Conservation (phyloP, 1,140 invertebrate genomes). For the Nomia melanderi region DNA sequence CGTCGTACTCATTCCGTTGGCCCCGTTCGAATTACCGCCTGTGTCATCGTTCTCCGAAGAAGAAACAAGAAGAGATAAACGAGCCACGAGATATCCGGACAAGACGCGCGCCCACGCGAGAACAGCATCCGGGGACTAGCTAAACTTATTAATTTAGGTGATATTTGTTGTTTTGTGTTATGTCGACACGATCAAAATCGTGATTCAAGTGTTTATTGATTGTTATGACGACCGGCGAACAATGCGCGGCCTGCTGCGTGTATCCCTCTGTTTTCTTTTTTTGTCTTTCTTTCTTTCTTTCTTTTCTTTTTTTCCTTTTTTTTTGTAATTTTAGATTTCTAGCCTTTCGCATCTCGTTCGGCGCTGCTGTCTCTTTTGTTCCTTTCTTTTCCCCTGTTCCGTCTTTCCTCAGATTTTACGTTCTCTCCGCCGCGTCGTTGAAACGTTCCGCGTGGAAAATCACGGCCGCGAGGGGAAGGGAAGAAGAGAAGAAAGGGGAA, state of each 20-base stretch:
- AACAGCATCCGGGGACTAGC: constrained; percentile 48
- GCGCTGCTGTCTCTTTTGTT: constrained; percentile 12
- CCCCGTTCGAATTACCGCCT: constrained; percentile 2
- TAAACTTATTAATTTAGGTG: constrained; percentile 74
- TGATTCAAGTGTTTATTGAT: constrained; percentile 70
- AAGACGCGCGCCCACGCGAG: too few species aligned
- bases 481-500: constrained; percentile 31
- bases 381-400: constrained; percentile 6
- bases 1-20: constrained; percentile 10
- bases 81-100: background rate
- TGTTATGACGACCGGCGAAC: constrained; percentile 66
- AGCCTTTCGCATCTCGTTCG: constrained; percentile 13
- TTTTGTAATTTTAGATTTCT: background rate
- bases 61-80: too few species aligned
- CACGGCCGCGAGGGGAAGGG: constrained; percentile 17
- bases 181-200: constrained; percentile 65
- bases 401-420: too few species aligned
- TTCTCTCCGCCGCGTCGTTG: constrained; percentile 18
- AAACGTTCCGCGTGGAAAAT: constrained; percentile 22
- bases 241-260: constrained; percentile 8
- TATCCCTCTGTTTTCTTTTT: constrained; percentile 47
- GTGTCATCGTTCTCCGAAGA: background rate
- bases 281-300: constrained; percentile 42
- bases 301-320: background rate
- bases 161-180: constrained; percentile 77